These are phyloP conservation scores for Rhinolophus ferrumequinum DNA, from an alignment of 2,113 vertebrate species.

Conservation along the genomic window DNA sequence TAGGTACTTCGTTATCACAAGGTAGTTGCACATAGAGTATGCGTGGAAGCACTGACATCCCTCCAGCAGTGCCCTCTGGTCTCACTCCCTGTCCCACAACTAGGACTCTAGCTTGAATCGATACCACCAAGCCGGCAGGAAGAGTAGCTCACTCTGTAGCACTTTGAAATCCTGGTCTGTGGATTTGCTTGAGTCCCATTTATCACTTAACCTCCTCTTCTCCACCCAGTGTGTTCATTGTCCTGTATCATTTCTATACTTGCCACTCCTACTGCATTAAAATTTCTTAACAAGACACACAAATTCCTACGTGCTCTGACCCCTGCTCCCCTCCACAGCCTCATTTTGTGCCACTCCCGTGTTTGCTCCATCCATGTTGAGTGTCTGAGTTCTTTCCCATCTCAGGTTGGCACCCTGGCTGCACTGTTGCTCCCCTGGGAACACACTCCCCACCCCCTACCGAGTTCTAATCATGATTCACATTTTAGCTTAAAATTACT, in stretches of 20 bases:
- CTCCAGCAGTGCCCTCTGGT: background rate
- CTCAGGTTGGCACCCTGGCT: background rate
- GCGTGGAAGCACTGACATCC: background rate
- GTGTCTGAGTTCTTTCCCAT: too few species aligned
- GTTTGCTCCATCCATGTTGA: background rate
- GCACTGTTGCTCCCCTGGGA: background rate
- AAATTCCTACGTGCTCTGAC: background rate
- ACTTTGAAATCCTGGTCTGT: background rate
- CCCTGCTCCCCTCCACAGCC: background rate
- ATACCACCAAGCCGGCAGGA: background rate
- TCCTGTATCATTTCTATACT: background rate
- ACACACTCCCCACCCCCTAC: too few species aligned
- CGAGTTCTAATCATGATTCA: background rate
- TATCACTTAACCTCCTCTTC: background rate
- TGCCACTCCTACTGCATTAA: background rate
- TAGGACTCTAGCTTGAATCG: background rate
- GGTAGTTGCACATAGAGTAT: background rate
- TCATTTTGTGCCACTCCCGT: rapidly evolving
- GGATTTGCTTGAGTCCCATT: background rate
- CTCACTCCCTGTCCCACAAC: too few species aligned
- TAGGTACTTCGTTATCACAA: background rate
- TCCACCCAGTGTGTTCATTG: background rate
- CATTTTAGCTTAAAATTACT: background rate
- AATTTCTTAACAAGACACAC: background rate
- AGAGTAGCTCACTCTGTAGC: background rate